phyloP scores from a whole-genome alignment of 2,888 invertebrate species.

The Malthinus seriepunctatus region DNA sequence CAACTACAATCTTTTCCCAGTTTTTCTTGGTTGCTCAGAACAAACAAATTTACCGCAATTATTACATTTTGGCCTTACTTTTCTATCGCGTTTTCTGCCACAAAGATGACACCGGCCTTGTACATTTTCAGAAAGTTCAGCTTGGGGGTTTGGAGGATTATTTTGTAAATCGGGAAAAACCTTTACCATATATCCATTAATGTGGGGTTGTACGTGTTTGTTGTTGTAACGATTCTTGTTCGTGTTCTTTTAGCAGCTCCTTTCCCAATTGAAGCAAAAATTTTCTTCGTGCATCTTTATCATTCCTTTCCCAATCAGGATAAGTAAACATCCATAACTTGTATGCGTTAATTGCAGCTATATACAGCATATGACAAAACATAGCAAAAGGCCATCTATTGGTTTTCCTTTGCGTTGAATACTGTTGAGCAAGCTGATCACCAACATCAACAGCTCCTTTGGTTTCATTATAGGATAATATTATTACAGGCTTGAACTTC shows the following conservation, averaged over 20 bases:
- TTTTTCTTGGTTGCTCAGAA: not conserved
- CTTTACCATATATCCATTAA: not conserved
- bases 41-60: not conserved
- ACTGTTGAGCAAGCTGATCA: conserved; percentile 32
- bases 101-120: not conserved
- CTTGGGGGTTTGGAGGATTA: not conserved
- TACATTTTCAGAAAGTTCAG: not conserved
- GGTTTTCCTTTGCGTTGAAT: conserved; percentile 25
- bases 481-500: conserved; percentile 32
- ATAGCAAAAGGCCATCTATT: conserved; percentile 34
- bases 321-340: conserved; percentile 22
- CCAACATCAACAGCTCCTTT: conserved; percentile 32
- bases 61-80: not conserved
- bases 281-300: conserved; percentile 22
- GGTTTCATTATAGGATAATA: conserved; percentile 33
- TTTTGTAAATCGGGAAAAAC: not conserved
- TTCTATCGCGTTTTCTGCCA: not conserved
- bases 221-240: conserved; percentile 18
- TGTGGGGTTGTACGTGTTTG: not conserved
- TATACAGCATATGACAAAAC: conserved; percentile 30
- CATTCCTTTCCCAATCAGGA: conserved; percentile 20
- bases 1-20: no score
- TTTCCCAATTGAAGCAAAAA: conserved; percentile 30
- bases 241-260: conserved; percentile 17
- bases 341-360: conserved; percentile 27